Percentiles rank a stretch among this genome's conserved stretches.
Evolutionary conservation across 2,797 vertebrate species (phyloP).

Genomic region (Gallinago solitaria): DNA sequence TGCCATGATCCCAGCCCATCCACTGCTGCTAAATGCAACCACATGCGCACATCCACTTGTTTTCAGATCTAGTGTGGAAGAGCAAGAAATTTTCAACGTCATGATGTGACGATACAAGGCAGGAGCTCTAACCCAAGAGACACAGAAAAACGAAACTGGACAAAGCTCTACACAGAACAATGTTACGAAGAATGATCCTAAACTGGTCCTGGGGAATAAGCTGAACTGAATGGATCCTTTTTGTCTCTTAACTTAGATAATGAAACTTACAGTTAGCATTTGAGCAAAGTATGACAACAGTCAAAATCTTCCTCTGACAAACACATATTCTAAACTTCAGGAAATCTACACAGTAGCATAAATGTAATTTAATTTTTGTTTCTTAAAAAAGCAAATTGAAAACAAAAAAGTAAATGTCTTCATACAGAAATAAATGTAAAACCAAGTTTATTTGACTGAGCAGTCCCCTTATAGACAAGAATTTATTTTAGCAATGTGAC

Average conservation of each 20-base stretch:
- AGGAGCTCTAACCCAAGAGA: background rate
- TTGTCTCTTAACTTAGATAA: background rate
- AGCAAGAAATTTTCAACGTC: background rate
- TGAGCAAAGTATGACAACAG: background rate
- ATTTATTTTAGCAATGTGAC: too few species aligned
- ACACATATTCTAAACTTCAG: too few species aligned
- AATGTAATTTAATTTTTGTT: too few species aligned
- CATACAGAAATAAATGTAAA: too few species aligned
- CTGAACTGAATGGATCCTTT: background rate
- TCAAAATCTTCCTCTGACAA: background rate
- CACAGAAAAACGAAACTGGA: background rate
- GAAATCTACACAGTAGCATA: too few species aligned
- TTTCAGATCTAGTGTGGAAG: conserved; percentile 43
- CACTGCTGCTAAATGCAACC: conserved; percentile 62
- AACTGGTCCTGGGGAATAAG: background rate
- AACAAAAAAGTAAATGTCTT: too few species aligned
- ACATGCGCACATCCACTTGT: conserved; percentile 42
- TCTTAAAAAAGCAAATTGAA: too few species aligned
- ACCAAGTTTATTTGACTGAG: too few species aligned
- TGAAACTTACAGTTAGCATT: background rate
- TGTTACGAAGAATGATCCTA: background rate
- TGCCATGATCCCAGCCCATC: conserved; percentile 52
- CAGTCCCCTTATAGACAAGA: too few species aligned
- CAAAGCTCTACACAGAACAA: background rate
- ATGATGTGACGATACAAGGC: background rate